phyloP scores from a whole-genome alignment of 2,888 invertebrate species.

The Caenorhabditis imperialis region DNA sequence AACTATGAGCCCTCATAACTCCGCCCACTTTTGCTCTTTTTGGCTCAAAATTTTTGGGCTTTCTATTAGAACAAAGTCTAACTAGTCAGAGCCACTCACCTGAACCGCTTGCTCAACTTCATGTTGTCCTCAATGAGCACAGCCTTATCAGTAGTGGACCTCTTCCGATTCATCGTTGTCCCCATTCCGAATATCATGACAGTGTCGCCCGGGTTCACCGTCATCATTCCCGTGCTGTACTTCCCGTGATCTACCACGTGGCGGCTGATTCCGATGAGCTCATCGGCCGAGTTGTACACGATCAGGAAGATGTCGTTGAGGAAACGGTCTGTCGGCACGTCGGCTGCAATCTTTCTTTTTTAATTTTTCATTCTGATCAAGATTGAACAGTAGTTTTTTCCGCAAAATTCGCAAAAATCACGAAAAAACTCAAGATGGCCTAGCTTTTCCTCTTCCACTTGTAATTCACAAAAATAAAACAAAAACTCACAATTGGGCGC shows the following conservation, averaged over 20 bases:
- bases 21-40: too few species aligned
- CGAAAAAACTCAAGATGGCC: too few species aligned
- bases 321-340: conserved; percentile 38
- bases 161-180: conserved; percentile 35
- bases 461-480: too few species aligned
- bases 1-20: too few species aligned
- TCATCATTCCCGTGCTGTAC: conserved; percentile 40
- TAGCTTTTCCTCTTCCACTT: too few species aligned
- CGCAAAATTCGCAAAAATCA: too few species aligned
- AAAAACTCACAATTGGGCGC: conserved; percentile 32
- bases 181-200: conserved; percentile 46
- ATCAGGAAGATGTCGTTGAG: conserved; percentile 43
- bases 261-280: conserved; percentile 33
- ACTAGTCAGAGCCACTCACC: conserved; percentile 21
- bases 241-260: not conserved
- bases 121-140: conserved; percentile 31
- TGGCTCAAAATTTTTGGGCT: too few species aligned
- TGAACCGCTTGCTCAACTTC: conserved; percentile 52
- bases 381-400: too few species aligned
- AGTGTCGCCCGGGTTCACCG: conserved; percentile 16
- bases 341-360: too few species aligned
- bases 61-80: too few species aligned
- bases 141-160: conserved; percentile 27
- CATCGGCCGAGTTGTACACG: conserved; percentile 11
- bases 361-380: too few species aligned